These are phyloP conservation scores for Ptyas mucosa DNA, from an alignment of 2,113 vertebrate species.

Conservation along the genomic window DNA sequence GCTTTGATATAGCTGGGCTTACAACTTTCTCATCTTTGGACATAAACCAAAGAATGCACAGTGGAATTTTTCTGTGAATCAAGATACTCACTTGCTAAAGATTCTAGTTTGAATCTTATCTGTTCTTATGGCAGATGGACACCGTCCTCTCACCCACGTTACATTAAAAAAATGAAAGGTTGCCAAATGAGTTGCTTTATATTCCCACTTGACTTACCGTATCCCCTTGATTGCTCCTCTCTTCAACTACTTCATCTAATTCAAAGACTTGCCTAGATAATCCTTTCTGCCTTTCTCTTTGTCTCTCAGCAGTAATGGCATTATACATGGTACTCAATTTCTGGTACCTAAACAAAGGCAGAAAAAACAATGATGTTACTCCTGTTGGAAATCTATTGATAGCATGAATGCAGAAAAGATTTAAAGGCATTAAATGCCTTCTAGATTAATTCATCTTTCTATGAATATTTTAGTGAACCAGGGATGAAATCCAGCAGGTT, in stretches of 20 bases:
- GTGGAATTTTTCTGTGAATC: background rate
- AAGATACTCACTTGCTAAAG: background rate
- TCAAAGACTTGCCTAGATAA: constrained; percentile 84
- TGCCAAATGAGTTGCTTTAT: background rate
- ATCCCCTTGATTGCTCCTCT: constrained; percentile 67
- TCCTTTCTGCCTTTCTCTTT: constrained; percentile 80
- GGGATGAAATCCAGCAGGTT: too few species aligned
- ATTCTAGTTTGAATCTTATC: background rate
- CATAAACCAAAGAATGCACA: background rate
- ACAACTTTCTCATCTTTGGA: too few species aligned
- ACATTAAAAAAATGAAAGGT: background rate
- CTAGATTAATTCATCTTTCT: background rate
- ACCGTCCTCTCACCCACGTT: background rate
- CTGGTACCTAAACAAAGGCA: constrained; percentile 72
- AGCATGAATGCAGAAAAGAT: background rate
- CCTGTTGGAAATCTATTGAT: too few species aligned
- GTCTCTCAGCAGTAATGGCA: constrained; percentile 76
- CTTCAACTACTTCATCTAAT: constrained; percentile 77
- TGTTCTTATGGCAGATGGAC: background rate
- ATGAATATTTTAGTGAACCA: background rate
- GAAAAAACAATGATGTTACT: background rate
- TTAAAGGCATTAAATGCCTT: background rate
- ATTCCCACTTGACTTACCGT: background rate
- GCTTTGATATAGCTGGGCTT: too few species aligned
- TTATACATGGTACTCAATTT: constrained; percentile 73